Conservation (phyloP, 2,888 invertebrate genomes). For the Epinotia ramella region DNA sequence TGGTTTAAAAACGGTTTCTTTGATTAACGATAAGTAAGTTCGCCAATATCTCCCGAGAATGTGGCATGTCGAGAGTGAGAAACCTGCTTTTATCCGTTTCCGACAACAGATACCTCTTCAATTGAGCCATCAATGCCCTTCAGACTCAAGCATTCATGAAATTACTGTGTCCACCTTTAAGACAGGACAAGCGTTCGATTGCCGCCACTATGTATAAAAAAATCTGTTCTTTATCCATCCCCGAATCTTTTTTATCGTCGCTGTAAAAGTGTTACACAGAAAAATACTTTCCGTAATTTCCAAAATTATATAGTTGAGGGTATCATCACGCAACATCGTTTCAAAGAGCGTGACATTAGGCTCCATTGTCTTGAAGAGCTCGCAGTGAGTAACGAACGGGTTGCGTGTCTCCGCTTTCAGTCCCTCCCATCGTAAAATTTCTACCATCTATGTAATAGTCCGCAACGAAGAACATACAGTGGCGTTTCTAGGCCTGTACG, state of each 20-base stretch:
- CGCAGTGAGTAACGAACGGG: constrained; percentile 1
- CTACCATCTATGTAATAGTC: background rate
- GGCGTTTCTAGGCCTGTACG: too few relatives aligned
- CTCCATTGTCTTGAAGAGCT: background rate
- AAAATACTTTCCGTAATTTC: background rate
- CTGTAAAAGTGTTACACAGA: background rate
- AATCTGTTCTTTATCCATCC: background rate
- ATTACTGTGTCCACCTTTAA: too few relatives aligned
- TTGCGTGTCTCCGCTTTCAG: constrained; percentile 10
- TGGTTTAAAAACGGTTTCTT: too few relatives aligned
- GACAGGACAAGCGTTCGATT: too few relatives aligned
- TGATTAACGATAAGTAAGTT: too few relatives aligned
- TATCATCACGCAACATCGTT: background rate
- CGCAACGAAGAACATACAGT: background rate
- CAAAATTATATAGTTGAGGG: constrained; percentile 1
- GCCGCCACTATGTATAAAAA: too few relatives aligned
- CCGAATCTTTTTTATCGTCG: background rate
- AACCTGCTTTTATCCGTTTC: too few relatives aligned
- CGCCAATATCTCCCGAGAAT: too few relatives aligned
- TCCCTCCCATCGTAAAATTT: background rate
- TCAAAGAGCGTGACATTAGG: background rate
- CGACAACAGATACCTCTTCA: too few relatives aligned
- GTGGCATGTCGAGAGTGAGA: too few relatives aligned
- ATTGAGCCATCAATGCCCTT: too few relatives aligned
- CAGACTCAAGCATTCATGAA: too few relatives aligned